A percentile compares a stretch with the other conserved stretches of the same genome.
phyloP scores from a whole-genome alignment of 2,888 invertebrate genomes.

The Thymelicus sylvestris region DNA sequence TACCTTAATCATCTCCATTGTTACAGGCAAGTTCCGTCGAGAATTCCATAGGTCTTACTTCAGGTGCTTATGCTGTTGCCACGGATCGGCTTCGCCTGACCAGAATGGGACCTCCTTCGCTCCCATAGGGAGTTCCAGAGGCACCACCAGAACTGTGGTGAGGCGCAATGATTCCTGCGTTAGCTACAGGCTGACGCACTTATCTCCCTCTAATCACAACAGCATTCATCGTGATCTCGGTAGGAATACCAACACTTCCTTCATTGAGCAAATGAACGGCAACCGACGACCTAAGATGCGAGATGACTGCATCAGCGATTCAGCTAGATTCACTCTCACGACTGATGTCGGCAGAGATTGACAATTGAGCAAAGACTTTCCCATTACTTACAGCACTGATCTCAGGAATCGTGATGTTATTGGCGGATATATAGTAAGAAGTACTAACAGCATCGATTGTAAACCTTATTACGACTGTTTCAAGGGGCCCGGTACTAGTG shows the following conservation, averaged over 20 bases:
- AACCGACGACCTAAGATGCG: constrained; percentile 66
- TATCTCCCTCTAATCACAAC: constrained; percentile 79
- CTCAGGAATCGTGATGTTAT: constrained; percentile 59
- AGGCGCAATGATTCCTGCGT: constrained; percentile 78
- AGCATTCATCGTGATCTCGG: constrained; percentile 70
- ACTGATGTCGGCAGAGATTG: constrained; percentile 75
- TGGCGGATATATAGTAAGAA: constrained; percentile 66
- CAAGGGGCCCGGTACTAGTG: constrained; percentile 55
- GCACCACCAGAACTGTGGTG: constrained; percentile 74
- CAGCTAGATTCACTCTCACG: constrained; percentile 71
- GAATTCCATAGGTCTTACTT: constrained; percentile 89
- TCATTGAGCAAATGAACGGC: constrained; percentile 77
- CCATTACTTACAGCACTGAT: constrained; percentile 52
- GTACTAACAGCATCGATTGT: constrained; percentile 75
- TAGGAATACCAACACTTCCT: constrained; percentile 77
- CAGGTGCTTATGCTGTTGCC: constrained; percentile 84
- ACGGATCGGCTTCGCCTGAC: constrained; percentile 56
- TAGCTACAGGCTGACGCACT: constrained; percentile 75
- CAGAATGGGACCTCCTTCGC: constrained; percentile 76
- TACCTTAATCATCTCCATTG: constrained; percentile 46
- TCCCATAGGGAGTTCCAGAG: constrained; percentile 74
- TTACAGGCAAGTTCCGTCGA: constrained; percentile 89
- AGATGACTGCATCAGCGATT: constrained; percentile 76
- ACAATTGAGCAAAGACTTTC: constrained; percentile 63
- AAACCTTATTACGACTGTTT: constrained; percentile 80